Percentiles rank a stretch among this genome's conserved stretches.
These are phyloP conservation scores for Bos indicus DNA, from an alignment of 2,113 vertebrate genomes.

Conservation along the genomic window DNA sequence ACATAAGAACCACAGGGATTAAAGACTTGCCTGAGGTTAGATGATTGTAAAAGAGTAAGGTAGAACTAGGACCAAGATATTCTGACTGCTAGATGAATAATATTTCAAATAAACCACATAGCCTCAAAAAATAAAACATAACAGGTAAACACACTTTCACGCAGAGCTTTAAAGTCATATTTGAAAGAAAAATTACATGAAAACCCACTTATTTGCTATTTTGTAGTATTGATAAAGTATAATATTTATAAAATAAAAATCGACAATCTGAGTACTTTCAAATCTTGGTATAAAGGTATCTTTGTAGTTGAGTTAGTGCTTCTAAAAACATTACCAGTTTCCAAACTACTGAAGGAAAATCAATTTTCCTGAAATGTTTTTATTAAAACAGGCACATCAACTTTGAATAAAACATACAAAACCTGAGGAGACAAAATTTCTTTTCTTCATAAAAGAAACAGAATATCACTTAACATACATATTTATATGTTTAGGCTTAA, in stretches of 20 bases:
- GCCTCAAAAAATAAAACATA: not conserved
- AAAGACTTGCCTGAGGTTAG: not conserved
- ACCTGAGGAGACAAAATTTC: not conserved
- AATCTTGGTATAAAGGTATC: not conserved
- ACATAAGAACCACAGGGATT: not conserved
- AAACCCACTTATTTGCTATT: not conserved
- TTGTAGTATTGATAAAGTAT: not conserved
- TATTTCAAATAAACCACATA: not conserved
- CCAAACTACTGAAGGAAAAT: slow-evolving; percentile 37
- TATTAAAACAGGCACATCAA: not conserved
- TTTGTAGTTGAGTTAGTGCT: not conserved
- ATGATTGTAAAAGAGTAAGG: not conserved
- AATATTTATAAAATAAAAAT: not conserved
- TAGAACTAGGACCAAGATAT: not conserved
- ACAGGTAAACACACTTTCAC: not conserved
- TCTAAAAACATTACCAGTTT: slow-evolving; percentile 15
- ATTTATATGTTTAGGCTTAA: not conserved
- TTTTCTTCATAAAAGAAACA: slow-evolving; percentile 37
- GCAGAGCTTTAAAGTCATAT: not conserved
- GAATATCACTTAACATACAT: not conserved
- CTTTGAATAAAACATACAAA: slow-evolving; percentile 44
- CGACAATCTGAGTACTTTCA: not conserved
- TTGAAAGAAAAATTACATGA: slow-evolving; percentile 8
- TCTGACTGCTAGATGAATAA: not conserved
- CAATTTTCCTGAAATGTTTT: slow-evolving; percentile 20